Evolutionary conservation across 1,140 invertebrate genomes (phyloP).

Genomic region (Zaprionus davidi): DNA sequence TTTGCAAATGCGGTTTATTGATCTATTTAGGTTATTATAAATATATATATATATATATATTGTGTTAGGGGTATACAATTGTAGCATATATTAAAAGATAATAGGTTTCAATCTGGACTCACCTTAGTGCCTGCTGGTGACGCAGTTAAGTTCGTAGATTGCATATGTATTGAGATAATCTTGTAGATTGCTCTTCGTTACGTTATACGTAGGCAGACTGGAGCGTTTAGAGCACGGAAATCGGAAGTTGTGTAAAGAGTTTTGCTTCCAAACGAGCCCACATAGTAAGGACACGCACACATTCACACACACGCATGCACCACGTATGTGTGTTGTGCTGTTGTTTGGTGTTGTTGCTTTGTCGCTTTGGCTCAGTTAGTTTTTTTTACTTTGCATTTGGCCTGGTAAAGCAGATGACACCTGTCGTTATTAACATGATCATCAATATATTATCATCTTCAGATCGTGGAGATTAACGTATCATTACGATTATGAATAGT

Average conservation of each 20-base stretch:
- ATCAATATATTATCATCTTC: slow-evolving; percentile 27
- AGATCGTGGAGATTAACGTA: neutral
- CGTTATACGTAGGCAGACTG: neutral
- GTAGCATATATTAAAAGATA: too few relatives aligned
- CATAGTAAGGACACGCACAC: neutral
- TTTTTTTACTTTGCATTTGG: slow-evolving; percentile 49
- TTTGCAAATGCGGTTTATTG: too few relatives aligned
- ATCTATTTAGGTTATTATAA: too few relatives aligned
- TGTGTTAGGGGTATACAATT: too few relatives aligned
- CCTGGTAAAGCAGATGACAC: neutral
- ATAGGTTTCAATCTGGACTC: neutral
- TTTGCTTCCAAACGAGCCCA: slow-evolving; percentile 17
- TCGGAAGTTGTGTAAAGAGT: slow-evolving; percentile 35
- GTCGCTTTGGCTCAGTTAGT: slow-evolving; percentile 37
- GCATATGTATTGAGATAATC: slow-evolving; percentile 4
- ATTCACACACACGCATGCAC: neutral
- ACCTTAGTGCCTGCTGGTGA: slow-evolving; percentile 37
- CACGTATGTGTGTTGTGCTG: neutral
- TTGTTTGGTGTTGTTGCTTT: neutral
- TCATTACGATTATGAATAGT: slow-evolving; percentile 5
- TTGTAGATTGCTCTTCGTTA: slow-evolving; percentile 2
- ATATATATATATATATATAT: too few relatives aligned
- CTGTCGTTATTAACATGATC: slow-evolving; percentile 3
- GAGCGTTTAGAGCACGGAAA: slow-evolving; percentile 18
- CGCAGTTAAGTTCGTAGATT: slow-evolving; percentile 39